These are phyloP conservation scores for Corvus hawaiiensis DNA, from an alignment of 2,113 vertebrate species.

Conservation along the genomic window DNA sequence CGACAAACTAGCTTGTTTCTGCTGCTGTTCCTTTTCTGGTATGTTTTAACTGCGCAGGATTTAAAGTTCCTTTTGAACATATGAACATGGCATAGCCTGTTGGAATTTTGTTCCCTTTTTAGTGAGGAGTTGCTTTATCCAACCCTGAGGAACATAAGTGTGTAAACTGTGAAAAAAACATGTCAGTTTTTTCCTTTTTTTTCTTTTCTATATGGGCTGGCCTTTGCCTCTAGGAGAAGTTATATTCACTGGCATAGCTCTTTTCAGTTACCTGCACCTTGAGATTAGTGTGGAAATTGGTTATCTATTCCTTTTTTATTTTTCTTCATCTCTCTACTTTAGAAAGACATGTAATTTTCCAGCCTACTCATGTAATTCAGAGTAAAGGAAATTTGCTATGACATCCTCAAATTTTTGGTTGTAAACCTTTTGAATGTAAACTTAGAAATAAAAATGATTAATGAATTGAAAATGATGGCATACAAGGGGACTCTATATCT, in stretches of 20 bases:
- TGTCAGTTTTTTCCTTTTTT: rapidly evolving
- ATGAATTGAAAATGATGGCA: neutral
- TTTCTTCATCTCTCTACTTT: neutral
- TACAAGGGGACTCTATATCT: neutral
- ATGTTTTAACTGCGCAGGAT: neutral
- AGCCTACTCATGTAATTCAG: neutral
- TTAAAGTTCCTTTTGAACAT: neutral
- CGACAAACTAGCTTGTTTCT: neutral
- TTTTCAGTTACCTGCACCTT: neutral
- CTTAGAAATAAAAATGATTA: neutral
- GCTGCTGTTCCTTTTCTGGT: neutral
- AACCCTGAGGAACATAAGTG: neutral
- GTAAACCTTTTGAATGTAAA: neutral
- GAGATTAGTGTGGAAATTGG: neutral
- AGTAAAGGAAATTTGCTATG: neutral
- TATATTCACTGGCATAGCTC: neutral
- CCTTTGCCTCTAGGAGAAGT: neutral
- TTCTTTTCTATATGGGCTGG: neutral
- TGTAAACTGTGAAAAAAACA: neutral
- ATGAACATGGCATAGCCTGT: neutral
- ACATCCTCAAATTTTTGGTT: neutral
- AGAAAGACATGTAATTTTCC: neutral
- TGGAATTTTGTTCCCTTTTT: neutral
- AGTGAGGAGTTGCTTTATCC: neutral
- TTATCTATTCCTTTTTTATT: neutral